Conservation (phyloP, 2,113 vertebrate species). For the Guaruba guarouba region DNA sequence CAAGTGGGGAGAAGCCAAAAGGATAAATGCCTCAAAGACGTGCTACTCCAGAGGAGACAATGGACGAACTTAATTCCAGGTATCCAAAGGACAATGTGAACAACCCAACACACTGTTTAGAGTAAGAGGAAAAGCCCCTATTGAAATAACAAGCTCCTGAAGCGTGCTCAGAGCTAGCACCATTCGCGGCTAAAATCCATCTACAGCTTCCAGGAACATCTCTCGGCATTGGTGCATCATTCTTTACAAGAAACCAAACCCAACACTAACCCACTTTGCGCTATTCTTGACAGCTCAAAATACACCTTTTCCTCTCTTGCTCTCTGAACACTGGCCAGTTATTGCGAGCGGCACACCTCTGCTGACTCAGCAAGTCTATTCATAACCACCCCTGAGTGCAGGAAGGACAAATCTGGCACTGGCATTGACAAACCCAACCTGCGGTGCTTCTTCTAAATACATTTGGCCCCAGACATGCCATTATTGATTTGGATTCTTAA, state of each 20-base stretch:
- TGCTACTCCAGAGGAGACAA: background rate
- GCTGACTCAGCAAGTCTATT: background rate
- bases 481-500: background rate
- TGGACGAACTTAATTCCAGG: background rate
- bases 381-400: background rate
- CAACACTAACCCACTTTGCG: background rate
- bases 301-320: background rate
- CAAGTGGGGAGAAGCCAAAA: background rate
- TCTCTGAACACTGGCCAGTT: background rate
- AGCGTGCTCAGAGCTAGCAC: background rate
- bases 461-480: background rate
- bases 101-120: background rate
- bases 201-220: background rate
- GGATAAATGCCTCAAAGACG: fast-evolving
- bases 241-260: background rate
- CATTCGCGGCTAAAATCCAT: background rate
- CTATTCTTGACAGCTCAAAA: background rate
- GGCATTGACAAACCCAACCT: background rate
- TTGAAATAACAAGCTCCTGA: background rate
- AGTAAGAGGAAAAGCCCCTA: fast-evolving
- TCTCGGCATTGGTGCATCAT: background rate
- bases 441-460: background rate
- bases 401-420: background rate
- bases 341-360: background rate
- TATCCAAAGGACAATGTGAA: background rate